These are phyloP conservation scores for Porites cylindrica DNA, from an alignment of 92 coral and sea anemone genomes.

Conservation along the genomic window DNA sequence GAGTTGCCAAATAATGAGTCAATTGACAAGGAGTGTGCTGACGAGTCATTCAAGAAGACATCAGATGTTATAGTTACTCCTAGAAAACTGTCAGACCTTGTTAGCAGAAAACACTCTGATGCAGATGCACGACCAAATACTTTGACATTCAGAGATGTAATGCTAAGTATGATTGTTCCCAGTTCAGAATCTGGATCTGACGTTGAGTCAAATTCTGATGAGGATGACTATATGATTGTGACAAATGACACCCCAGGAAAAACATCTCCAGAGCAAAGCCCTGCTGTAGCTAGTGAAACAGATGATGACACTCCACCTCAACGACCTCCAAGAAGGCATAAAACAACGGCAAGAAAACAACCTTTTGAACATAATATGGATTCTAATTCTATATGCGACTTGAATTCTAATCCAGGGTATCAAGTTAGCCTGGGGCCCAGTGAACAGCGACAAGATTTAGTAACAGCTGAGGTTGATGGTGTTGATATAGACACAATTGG, in stretches of 20 bases:
- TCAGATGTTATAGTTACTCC: slow-evolving; percentile 55
- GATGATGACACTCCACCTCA: slow-evolving; percentile 45
- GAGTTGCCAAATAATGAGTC: slow-evolving; percentile 18
- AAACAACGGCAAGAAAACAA: background rate
- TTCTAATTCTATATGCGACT: background rate
- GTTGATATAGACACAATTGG: slow-evolving; percentile 79
- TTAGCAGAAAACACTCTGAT: slow-evolving; percentile 61
- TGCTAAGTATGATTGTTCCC: slow-evolving; percentile 79
- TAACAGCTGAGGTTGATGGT: slow-evolving; percentile 79
- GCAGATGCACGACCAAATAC: slow-evolving; percentile 61
- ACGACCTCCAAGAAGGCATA: slow-evolving; percentile 63
- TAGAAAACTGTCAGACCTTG: slow-evolving; percentile 71
- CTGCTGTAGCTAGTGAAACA: slow-evolving; percentile 25
- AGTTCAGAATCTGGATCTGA: slow-evolving; percentile 82
- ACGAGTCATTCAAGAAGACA: slow-evolving; percentile 41
- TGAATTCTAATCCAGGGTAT: slow-evolving; percentile 13
- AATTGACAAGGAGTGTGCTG: background rate
- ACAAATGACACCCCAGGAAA: slow-evolving; percentile 36
- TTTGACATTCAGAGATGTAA: slow-evolving; percentile 74
- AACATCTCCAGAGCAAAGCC: background rate
- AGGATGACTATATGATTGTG: slow-evolving; percentile 49
- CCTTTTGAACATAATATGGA: background rate
- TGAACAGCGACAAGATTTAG: background rate
- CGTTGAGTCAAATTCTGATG: slow-evolving; percentile 77
- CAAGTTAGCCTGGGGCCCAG: slow-evolving; percentile 19